A percentile compares a stretch with the other conserved stretches of the same genome.
Conservation (phyloP, 2,797 vertebrate species). For the Bothrops alternatus region DNA sequence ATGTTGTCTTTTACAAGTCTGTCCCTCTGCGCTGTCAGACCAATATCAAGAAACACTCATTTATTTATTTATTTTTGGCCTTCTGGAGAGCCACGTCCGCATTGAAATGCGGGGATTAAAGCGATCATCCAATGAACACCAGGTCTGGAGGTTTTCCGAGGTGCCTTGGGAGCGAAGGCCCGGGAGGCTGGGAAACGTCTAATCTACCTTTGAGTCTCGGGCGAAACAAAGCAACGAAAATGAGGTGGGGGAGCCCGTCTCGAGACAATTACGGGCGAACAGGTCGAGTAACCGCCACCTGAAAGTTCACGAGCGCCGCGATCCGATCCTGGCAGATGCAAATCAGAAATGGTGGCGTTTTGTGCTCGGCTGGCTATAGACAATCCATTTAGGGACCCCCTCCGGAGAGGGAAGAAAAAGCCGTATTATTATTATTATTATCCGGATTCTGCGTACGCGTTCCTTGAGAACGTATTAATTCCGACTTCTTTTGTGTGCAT, state of each 20-base stretch:
- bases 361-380: conserved; percentile 23
- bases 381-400: conserved; percentile 19
- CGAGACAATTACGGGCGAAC: conserved; percentile 60
- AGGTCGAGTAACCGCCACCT: conserved; percentile 61
- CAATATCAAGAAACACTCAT: conserved; percentile 37
- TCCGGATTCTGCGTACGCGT: conserved; percentile 20
- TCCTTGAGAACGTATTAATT: conserved; percentile 36
- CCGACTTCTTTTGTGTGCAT: neutral
- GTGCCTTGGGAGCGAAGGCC: conserved; percentile 22
- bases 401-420: neutral
- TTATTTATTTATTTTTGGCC: conserved; percentile 7
- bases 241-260: conserved; percentile 48
- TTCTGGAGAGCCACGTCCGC: conserved; percentile 50
- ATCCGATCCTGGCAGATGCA: conserved; percentile 21
- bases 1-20: conserved; percentile 39
- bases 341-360: conserved; percentile 22
- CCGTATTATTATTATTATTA: neutral
- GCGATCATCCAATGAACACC: conserved; percentile 63
- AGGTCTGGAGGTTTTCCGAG: conserved; percentile 48
- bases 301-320: conserved; percentile 49
- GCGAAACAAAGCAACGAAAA: conserved; percentile 60
- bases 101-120: conserved; percentile 66
- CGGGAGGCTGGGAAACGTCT: conserved; percentile 53
- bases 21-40: conserved; percentile 41
- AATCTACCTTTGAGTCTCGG: conserved; percentile 81